Evolutionary conservation across 2,888 invertebrate species (phyloP), one percentile per base, ranked within the genome.

Genomic region (Eupeodes luniger): DNA sequence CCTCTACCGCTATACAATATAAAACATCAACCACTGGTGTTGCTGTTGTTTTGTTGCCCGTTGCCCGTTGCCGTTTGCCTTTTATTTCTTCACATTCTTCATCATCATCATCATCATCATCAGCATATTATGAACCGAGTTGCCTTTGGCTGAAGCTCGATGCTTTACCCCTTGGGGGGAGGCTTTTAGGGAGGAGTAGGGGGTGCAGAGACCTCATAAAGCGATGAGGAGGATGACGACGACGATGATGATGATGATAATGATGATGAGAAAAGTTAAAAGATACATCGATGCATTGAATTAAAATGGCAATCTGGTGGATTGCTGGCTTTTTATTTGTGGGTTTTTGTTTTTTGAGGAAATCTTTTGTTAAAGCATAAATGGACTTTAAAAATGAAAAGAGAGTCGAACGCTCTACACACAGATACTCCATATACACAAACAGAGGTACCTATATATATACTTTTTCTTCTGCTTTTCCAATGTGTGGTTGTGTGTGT

Each of bases 211-310:
- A 66, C 62, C 69, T 64, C 79, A 81, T 62, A 51, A 76, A 51
- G 19, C 66, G 16, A 67, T 36, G 55, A 72, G 59, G 72, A 70
- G 49, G 47, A 79, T n/a, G 34, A 36, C 11, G 51, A 67, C 14
- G 47, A 64, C n/a, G 44, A 64, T 16, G 44, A 76, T 9, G 76
- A 78, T 61, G 74, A 79, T 40, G 76, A 64, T 70, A 44, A 81
- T 75, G 81, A 62, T 76, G 84, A 81, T 81, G 87, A 69, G 81
- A 81, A 80, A 85, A 81, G 81, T 64, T 85, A 74, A 80, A 84
- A 87, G 75, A 76, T 80, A 81, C 87, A 84, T 88, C 88, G 88
- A 88, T 85, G 88, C 88, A 88, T 85, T 88, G 88, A 88, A 88
- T 88, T 88, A 88, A 88, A 88, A 85, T 88, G 88, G 88, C 85